phyloP scores from a whole-genome alignment of 2,888 invertebrate genomes.

The Timandra comae region DNA sequence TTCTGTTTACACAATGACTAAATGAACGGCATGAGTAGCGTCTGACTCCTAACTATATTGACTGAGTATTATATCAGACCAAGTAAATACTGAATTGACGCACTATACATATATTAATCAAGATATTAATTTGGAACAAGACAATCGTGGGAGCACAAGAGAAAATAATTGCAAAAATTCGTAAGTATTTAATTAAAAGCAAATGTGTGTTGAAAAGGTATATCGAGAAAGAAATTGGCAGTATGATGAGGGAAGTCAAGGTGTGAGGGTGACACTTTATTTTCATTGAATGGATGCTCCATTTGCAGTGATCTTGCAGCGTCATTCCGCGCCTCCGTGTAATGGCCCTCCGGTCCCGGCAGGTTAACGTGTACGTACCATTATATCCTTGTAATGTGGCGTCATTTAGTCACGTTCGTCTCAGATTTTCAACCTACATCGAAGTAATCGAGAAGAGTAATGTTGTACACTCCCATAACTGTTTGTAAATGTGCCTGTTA shows the following conservation, averaged over 20 bases:
- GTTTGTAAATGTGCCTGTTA: too few species aligned
- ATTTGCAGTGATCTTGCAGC: slow-evolving; percentile 47
- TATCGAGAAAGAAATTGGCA: slow-evolving; percentile 25
- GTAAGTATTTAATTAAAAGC: slow-evolving; percentile 12
- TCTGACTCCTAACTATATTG: not conserved
- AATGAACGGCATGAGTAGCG: not conserved
- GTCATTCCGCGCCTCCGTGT: slow-evolving; percentile 44
- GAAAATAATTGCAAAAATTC: too few species aligned
- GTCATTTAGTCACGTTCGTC: slow-evolving; percentile 37
- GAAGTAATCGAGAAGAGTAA: too few species aligned
- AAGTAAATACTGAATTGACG: too few species aligned
- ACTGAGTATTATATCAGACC: slow-evolving; percentile 1
- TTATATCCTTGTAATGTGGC: too few species aligned
- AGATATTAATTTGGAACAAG: too few species aligned
- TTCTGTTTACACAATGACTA: slow-evolving; percentile 1
- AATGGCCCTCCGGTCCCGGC: not conserved
- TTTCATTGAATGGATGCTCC: slow-evolving; percentile 45
- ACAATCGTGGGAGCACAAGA: too few species aligned
- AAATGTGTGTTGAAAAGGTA: slow-evolving; percentile 20
- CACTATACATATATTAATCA: too few species aligned
- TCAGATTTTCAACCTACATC: slow-evolving; percentile 31
- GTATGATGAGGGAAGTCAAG: slow-evolving; percentile 29
- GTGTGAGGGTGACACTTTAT: slow-evolving; percentile 36
- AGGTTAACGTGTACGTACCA: not conserved
- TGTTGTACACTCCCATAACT: too few species aligned